A percentile compares a stretch with the other conserved stretches of the same genome.
These are phyloP conservation scores for Galago senegalensis DNA, from an alignment of 2,797 vertebrate species.

Conservation along the genomic window DNA sequence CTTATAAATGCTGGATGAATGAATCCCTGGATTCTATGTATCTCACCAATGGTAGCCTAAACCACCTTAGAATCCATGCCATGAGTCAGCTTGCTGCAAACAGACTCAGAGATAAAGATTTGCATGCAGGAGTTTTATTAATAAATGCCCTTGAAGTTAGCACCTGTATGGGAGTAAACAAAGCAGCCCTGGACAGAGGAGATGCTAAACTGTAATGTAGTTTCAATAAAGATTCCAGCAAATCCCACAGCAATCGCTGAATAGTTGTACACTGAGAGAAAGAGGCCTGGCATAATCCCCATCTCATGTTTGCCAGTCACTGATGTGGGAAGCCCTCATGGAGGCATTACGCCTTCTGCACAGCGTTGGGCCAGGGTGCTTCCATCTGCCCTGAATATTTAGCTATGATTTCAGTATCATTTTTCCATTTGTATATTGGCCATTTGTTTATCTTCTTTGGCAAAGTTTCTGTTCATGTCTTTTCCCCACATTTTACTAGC, in stretches of 20 bases:
- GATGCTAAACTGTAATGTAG: neutral
- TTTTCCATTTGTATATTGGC: too few relatives aligned
- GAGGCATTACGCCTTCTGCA: neutral
- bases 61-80: neutral
- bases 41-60: neutral
- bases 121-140: neutral
- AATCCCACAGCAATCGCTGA: neutral
- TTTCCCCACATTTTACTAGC: too few relatives aligned
- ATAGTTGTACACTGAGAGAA: neutral
- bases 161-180: neutral
- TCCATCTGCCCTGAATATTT: neutral
- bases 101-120: neutral
- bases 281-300: neutral
- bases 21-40: neutral
- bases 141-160: neutral
- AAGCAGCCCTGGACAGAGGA: neutral
- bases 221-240: neutral
- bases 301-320: neutral
- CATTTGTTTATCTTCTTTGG: too few relatives aligned
- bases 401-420: neutral
- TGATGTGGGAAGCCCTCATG: neutral
- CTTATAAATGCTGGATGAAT: neutral
- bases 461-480: too few relatives aligned
- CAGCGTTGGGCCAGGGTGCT: neutral
- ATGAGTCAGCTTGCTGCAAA: neutral